Evolutionary conservation across 2,113 vertebrate species (phyloP).

Genomic region (Nannospalax galili): DNA sequence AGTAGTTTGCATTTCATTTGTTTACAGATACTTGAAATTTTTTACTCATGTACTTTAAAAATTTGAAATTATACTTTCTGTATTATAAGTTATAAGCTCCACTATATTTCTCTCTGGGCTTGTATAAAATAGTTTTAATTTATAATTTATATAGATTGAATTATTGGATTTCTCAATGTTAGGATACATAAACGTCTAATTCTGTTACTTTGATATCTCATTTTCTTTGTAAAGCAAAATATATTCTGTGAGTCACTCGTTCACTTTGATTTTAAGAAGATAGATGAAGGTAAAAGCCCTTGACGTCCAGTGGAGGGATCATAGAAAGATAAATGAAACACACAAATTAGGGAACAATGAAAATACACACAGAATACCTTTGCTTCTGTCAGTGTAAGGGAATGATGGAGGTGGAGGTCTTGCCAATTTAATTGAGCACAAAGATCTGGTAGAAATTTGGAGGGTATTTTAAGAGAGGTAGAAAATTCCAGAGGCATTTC

Average conservation of each 20-base stretch:
- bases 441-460: neutral
- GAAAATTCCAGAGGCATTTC: neutral
- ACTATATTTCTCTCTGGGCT: neutral
- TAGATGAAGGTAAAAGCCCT: neutral
- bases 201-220: neutral
- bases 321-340: neutral
- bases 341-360: neutral
- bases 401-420: neutral
- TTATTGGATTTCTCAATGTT: neutral
- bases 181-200: neutral
- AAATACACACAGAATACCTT: neutral
- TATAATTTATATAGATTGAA: neutral
- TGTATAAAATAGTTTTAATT: constrained; percentile 30
- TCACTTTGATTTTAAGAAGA: neutral
- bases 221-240: constrained; percentile 7
- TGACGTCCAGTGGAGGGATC: neutral
- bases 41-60: neutral
- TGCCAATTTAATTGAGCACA: neutral
- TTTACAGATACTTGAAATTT: neutral
- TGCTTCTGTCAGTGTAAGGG: neutral
- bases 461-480: neutral
- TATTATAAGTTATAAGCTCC: neutral
- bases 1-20: neutral
- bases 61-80: neutral
- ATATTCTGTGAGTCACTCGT: neutral